Conservation (phyloP, 1,140 invertebrate genomes). For the Leptinotarsa defecta region DNA sequence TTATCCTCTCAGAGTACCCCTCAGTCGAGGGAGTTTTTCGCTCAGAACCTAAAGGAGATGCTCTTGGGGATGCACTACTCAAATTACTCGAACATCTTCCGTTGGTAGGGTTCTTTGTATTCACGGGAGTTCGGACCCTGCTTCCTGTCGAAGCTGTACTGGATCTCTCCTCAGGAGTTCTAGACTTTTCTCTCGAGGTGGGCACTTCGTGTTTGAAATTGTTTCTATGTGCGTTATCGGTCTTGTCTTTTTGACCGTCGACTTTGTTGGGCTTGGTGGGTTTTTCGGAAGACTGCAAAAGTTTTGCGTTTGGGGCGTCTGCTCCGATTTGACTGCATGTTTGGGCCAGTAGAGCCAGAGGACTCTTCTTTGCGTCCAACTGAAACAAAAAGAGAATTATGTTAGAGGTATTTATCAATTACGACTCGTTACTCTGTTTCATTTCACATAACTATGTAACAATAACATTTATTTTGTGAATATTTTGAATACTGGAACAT, state of each 20-base stretch:
- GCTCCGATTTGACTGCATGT: constrained; percentile 98
- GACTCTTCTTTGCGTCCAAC: constrained; percentile 98
- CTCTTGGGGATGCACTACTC: constrained; percentile 65
- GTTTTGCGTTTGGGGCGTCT: constrained; percentile 73
- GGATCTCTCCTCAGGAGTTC: constrained; percentile 62
- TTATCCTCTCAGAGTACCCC: constrained; percentile 33
- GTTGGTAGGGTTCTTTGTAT: constrained; percentile 56
- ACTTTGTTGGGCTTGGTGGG: constrained; percentile 62
- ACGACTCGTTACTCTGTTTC: no score
- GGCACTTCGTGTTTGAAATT: constrained; percentile 62
- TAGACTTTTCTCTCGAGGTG: constrained; percentile 69
- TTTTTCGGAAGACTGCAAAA: constrained; percentile 71
- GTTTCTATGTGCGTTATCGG: constrained; percentile 50
- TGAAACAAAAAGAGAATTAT: constrained; percentile 60
- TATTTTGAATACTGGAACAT: no score
- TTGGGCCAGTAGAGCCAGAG: constrained; percentile 91
- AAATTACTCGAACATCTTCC: constrained; percentile 66
- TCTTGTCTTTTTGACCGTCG: constrained; percentile 64
- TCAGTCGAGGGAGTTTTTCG: constrained; percentile 57
- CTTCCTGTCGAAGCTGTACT: constrained; percentile 56
- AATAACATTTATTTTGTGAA: no score
- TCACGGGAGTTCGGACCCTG: constrained; percentile 61
- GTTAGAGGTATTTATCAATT: no score
- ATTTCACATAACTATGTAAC: no score
- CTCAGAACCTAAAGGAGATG: constrained; percentile 55